Evolutionary conservation across 2,888 invertebrate genomes (phyloP), one percentile per base, ranked within the genome.

Genomic region (Vesta saturnalis): DNA sequence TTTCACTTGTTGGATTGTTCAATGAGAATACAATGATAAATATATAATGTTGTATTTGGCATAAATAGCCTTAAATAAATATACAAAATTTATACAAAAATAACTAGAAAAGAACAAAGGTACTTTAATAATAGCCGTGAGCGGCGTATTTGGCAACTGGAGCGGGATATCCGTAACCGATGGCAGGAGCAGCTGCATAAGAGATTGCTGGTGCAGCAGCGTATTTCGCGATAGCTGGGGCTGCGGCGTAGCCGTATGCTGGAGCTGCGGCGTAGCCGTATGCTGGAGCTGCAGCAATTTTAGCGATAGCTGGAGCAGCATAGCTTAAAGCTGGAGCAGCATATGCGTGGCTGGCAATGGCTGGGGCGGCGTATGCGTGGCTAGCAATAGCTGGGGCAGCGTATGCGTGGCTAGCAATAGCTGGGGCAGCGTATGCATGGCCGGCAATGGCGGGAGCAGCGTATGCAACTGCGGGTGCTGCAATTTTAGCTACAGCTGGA

Each of bases 401-500:
- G 60, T 73, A 81, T 15, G 56, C 55, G 3, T 23, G 14, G 6
- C 14, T n/a, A 10, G 83, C 82, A 18, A 81, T 78, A 70, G 83
- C 85, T 23, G 84, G 81, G 46, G 82, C 85, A 1, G 82, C 75
- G 12, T 14, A 14, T 21, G 57, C 43, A 6, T 21, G 21, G 21
- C 18, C 14, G 19, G 59, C 66, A 21, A 18, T 2, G n/a, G 69
- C 66, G 5, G 69, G 63, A 39, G 71, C 69, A 21, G 73, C 70
- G 18, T 73, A 81, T 67, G 82, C 81, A 12, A 80, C 79, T 69
- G 83, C 83, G 1, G 85, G 80, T 49, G 81, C 83, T 1, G 80
- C 74, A 71, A 83, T 83, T 58, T 72, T 68, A 47, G 72, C 74
- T 15, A 69, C 64, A 19, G 75, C 74, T 19, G 73, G 63, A 30